Conservation (phyloP, 2,797 vertebrate genomes). For the Coranthus polyacanthus region DNA sequence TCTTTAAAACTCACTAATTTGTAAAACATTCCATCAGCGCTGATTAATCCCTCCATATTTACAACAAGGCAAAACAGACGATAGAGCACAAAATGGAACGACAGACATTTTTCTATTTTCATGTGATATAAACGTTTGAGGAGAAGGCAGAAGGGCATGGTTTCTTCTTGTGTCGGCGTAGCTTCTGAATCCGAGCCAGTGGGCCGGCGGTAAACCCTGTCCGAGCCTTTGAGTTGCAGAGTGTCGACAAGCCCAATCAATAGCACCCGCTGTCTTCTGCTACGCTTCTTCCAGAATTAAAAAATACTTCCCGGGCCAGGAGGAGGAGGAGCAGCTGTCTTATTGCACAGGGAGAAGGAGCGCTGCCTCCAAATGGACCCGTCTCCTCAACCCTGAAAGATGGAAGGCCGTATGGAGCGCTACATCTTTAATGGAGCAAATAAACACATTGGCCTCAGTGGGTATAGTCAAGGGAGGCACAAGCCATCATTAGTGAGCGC, state of each 20-base stretch:
- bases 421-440: constrained; percentile 44
- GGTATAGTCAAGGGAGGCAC: not conserved
- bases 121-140: not conserved
- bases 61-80: too few species aligned
- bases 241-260: constrained; percentile 36
- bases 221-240: constrained; percentile 20
- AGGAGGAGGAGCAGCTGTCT: constrained; percentile 8
- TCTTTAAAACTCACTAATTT: too few species aligned
- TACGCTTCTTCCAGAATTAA: constrained; percentile 10
- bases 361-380: not conserved
- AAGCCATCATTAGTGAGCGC: not conserved
- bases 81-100: too few species aligned
- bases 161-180: constrained; percentile 9
- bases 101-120: too few species aligned
- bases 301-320: constrained; percentile 1
- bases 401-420: constrained; percentile 17
- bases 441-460: constrained; percentile 18
- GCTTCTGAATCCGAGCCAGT: constrained; percentile 20
- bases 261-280: constrained; percentile 2
- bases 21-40: too few species aligned
- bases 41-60: too few species aligned
- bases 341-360: not conserved
- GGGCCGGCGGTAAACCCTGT: constrained; percentile 4
- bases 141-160: not conserved
- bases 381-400: constrained; percentile 20